Conservation (phyloP, 2,797 vertebrate species). For the Schizopygopsis malacanthus region DNA sequence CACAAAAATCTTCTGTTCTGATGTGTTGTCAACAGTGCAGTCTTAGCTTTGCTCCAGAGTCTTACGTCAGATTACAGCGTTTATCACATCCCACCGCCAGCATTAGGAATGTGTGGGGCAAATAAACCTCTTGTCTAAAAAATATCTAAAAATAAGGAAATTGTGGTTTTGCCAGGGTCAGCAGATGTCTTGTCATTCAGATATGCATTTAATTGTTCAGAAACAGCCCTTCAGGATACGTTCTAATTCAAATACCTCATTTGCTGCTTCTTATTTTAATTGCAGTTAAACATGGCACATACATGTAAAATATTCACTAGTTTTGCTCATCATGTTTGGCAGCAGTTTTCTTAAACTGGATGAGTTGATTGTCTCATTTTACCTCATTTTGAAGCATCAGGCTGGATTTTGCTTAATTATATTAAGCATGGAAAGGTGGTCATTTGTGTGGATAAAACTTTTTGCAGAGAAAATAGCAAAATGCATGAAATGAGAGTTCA, state of each 20-base stretch:
- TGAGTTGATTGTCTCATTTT: constrained; percentile 23
- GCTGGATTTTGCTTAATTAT: neutral
- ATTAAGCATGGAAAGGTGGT: neutral
- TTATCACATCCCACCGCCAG: constrained; percentile 54
- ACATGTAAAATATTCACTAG: constrained; percentile 1
- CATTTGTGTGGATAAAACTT: neutral
- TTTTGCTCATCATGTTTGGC: constrained; percentile 34
- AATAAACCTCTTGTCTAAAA: constrained; percentile 28
- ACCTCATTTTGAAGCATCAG: constrained; percentile 24
- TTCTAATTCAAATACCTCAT: constrained; percentile 71
- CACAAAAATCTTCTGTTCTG: neutral
- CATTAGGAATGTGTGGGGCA: constrained; percentile 58
- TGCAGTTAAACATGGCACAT: constrained; percentile 63
- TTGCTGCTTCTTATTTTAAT: constrained; percentile 67
- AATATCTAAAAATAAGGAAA: constrained; percentile 40
- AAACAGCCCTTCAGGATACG: constrained; percentile 60
- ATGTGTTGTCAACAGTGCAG: constrained; percentile 20
- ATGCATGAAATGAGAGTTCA: constrained; percentile 5
- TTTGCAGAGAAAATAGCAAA: neutral
- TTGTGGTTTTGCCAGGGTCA: constrained; percentile 55
- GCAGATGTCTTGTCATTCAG: constrained; percentile 49
- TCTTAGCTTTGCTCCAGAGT: constrained; percentile 52
- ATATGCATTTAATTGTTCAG: constrained; percentile 50
- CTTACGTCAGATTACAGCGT: constrained; percentile 54
- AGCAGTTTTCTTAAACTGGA: constrained; percentile 52